Conservation (phyloP, 2,113 vertebrate species). For the Bubo blakistoni region DNA sequence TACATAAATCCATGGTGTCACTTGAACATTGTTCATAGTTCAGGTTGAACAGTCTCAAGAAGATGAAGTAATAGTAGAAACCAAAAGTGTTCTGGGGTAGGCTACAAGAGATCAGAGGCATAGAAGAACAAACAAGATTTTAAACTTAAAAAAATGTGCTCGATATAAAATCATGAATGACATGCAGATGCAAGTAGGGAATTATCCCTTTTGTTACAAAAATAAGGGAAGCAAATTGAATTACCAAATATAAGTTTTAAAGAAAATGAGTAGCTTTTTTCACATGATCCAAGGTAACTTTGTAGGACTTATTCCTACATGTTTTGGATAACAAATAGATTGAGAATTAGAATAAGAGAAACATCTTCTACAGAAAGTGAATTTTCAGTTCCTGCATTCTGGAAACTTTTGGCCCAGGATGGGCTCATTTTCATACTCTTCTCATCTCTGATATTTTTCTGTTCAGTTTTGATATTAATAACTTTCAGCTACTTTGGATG, state of each 20-base stretch:
- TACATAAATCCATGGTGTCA: not conserved
- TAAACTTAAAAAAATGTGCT: not conserved
- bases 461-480: not conserved
- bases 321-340: not conserved
- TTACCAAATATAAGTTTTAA: not conserved
- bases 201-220: not conserved
- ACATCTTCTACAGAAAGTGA: not conserved
- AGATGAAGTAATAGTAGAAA: not conserved
- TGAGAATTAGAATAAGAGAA: not conserved
- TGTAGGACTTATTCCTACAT: not conserved
- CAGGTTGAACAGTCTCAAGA: not conserved
- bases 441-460: not conserved
- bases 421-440: not conserved
- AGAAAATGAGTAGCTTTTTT: not conserved
- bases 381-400: not conserved
- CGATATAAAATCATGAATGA: not conserved
- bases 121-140: not conserved
- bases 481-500: not conserved
- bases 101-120: not conserved
- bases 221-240: not conserved
- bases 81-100: not conserved
- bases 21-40: not conserved
- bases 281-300: not conserved
- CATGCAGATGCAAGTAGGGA: not conserved
- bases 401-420: not conserved